Conservation (phyloP, 2,113 vertebrate genomes). For the Cinclus mexicanus region DNA sequence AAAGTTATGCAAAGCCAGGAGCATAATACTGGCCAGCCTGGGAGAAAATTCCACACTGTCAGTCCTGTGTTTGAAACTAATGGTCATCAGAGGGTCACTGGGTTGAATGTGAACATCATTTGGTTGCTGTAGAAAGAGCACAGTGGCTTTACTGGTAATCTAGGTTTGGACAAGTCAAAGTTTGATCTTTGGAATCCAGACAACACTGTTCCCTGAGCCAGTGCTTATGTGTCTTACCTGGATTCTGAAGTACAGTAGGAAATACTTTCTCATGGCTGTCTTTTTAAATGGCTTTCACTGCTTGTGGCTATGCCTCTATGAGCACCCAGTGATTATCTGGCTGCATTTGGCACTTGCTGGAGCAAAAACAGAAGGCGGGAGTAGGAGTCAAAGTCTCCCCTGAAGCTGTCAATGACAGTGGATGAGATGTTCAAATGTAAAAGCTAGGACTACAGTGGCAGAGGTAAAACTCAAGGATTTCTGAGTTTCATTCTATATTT, state of each 20-base stretch:
- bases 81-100: background rate
- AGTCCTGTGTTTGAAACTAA: background rate
- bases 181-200: background rate
- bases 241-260: background rate
- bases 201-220: background rate
- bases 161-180: background rate
- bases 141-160: background rate
- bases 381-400: background rate
- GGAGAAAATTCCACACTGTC: background rate
- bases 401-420: background rate
- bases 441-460: background rate
- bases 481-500: background rate
- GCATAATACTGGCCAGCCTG: background rate
- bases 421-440: background rate
- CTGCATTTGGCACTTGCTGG: background rate
- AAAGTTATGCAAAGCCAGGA: background rate
- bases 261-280: background rate
- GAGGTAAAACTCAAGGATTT: background rate
- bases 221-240: background rate
- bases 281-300: background rate
- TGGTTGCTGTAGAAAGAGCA: background rate
- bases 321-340: background rate
- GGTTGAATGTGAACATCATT: background rate
- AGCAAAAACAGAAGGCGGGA: background rate
- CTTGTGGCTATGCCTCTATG: background rate